Conservation (phyloP, 2,797 vertebrate genomes). For the Eidolon dupreanum region DNA sequence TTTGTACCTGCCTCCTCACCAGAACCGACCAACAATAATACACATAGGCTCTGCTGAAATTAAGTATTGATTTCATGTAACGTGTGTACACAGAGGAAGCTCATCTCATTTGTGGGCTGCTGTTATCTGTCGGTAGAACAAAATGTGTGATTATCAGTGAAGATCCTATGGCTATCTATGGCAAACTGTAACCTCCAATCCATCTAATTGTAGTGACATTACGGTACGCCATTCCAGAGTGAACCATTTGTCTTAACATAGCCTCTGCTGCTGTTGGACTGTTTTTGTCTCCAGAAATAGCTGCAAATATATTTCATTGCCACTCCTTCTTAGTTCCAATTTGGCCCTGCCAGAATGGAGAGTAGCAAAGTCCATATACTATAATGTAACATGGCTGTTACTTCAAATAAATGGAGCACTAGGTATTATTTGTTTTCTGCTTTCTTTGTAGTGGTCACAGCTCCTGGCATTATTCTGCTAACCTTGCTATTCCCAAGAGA, state of each 20-base stretch:
- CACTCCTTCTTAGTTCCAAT: slow-evolving; percentile 21
- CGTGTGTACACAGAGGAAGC: neutral
- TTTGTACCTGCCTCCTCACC: neutral
- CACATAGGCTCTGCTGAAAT: neutral
- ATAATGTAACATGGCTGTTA: neutral
- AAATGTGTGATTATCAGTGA: slow-evolving; percentile 58
- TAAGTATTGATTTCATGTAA: slow-evolving; percentile 75
- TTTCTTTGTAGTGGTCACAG: neutral
- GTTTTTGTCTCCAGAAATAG: slow-evolving; percentile 48
- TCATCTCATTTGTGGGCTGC: slow-evolving; percentile 51
- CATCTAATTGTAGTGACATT: slow-evolving; percentile 18
- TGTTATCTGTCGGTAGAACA: slow-evolving; percentile 46
- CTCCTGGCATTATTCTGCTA: neutral
- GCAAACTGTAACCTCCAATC: neutral
- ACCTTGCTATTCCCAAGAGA: neutral
- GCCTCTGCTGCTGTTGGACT: neutral
- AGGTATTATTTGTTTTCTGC: slow-evolving; percentile 2
- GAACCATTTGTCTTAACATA: slow-evolving; percentile 31
- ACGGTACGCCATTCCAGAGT: neutral
- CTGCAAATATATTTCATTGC: neutral
- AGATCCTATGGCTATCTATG: slow-evolving; percentile 40
- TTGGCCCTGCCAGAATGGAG: neutral
- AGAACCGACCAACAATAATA: neutral
- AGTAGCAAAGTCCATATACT: neutral
- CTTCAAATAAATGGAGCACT: neutral